Percentiles rank a stretch among this genome's conserved stretches.
phyloP scores from a whole-genome alignment of 2,797 vertebrate species.

The Decapterus maruadsi region DNA sequence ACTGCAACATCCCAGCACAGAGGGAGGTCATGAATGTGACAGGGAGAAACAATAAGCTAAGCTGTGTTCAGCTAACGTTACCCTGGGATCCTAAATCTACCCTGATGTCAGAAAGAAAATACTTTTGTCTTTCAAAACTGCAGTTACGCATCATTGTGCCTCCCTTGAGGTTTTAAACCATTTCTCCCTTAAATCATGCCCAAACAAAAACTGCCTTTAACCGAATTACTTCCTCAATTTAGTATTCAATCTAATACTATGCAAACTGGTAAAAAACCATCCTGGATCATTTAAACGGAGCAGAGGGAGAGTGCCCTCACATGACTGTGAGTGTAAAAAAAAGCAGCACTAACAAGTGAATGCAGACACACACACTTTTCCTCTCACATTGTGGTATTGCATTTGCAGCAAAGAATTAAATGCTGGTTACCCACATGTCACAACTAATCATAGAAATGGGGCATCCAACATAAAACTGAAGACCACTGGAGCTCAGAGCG shows the following conservation, averaged over 20 bases:
- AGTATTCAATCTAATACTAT: background rate
- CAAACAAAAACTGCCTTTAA: constrained; percentile 41
- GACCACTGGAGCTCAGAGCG: constrained; percentile 13
- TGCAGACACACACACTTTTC: constrained; percentile 12
- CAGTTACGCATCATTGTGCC: background rate
- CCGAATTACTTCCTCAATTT: background rate
- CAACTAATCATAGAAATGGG: constrained; percentile 40
- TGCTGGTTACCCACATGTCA: constrained; percentile 33
- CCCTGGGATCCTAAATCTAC: constrained; percentile 23
- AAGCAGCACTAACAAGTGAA: constrained; percentile 17
- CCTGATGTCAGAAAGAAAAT: constrained; percentile 19
- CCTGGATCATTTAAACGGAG: background rate
- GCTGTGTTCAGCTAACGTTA: constrained; percentile 1
- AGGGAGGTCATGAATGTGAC: background rate
- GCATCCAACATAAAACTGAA: constrained; percentile 9
- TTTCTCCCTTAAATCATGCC: constrained; percentile 7
- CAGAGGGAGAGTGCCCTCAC: background rate
- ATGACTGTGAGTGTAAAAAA: constrained; percentile 10
- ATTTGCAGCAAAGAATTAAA: constrained; percentile 35
- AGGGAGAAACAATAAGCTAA: background rate
- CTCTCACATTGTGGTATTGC: constrained; percentile 12
- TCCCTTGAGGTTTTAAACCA: constrained; percentile 6
- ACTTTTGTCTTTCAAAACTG: constrained; percentile 3
- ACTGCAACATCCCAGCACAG: background rate
- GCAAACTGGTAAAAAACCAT: background rate